phyloP scores from a whole-genome alignment of 2,888 invertebrate genomes.

The Acanthosepion lycidas region DNA sequence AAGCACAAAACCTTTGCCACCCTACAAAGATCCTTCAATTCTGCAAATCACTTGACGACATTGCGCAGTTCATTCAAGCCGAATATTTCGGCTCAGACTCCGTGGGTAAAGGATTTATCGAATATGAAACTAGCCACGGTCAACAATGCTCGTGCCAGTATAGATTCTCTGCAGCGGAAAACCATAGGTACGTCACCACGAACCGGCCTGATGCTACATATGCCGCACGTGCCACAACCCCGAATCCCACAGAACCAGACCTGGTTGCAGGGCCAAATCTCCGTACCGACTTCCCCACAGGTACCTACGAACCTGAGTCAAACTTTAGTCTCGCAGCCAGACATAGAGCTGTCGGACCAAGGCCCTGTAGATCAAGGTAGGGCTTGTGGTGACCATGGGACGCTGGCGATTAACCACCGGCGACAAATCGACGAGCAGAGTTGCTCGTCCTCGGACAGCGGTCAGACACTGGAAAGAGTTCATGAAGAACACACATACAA shows the following conservation, averaged over 20 bases:
- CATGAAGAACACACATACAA: neutral
- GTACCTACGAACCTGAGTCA: neutral
- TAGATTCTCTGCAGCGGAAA: neutral
- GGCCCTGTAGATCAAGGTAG: neutral
- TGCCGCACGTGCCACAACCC: neutral
- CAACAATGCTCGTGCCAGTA: neutral
- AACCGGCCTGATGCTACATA: neutral
- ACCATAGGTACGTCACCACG: neutral
- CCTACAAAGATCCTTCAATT: neutral
- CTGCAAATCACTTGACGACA: neutral
- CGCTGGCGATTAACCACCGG: neutral
- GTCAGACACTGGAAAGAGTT: neutral
- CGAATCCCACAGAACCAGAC: conserved; percentile 33
- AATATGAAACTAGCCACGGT: neutral
- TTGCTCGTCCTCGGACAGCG: neutral
- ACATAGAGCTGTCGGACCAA: neutral
- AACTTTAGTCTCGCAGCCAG: neutral
- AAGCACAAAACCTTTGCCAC: neutral
- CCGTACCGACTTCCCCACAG: neutral
- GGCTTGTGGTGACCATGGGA: neutral
- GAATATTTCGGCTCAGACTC: neutral
- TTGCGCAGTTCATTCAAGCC: neutral
- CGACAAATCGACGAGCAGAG: neutral
- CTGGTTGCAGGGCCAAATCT: neutral
- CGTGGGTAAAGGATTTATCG: neutral